phyloP scores from a whole-genome alignment of 2,888 invertebrate genomes.

The Trichacis sp. region DNA sequence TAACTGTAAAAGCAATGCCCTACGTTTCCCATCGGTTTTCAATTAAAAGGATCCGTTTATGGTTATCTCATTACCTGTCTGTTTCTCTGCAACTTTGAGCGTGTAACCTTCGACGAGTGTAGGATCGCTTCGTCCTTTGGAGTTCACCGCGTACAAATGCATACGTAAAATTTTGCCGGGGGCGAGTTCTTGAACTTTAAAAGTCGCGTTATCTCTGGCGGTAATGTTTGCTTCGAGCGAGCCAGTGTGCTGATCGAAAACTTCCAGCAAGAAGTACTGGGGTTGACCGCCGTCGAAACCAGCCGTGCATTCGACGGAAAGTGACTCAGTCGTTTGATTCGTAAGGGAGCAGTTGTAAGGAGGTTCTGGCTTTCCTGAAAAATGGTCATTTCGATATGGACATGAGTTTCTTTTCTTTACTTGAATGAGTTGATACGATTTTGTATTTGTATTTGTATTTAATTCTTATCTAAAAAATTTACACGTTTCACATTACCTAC shows the following conservation, averaged over 20 bases:
- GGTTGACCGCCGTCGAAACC: constrained; percentile 85
- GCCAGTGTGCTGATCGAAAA: constrained; percentile 77
- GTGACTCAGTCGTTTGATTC: constrained; percentile 83
- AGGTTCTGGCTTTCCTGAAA: constrained; percentile 79
- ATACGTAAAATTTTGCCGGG: constrained; percentile 84
- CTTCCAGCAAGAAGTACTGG: constrained; percentile 80
- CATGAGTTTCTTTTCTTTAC: no score
- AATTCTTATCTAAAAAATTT: no score
- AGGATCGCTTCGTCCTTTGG: constrained; percentile 83
- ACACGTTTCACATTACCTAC: no score
- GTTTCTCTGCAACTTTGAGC: constrained; percentile 81
- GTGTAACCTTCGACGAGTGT: constrained; percentile 80
- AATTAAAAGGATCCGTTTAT: neutral
- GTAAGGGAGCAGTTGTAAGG: constrained; percentile 82
- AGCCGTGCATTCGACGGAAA: constrained; percentile 79
- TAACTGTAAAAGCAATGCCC: no score
- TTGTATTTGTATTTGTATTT: no score
- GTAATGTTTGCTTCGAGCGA: constrained; percentile 78
- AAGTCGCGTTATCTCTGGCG: constrained; percentile 76
- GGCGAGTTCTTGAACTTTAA: constrained; percentile 82
- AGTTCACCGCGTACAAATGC: constrained; percentile 84
- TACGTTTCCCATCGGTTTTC: neutral
- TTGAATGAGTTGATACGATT: no score
- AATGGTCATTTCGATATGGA: no score
- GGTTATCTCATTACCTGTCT: constrained; percentile 74